Conservation (phyloP, 2,888 invertebrate genomes). For the Nemurella pictetii region DNA sequence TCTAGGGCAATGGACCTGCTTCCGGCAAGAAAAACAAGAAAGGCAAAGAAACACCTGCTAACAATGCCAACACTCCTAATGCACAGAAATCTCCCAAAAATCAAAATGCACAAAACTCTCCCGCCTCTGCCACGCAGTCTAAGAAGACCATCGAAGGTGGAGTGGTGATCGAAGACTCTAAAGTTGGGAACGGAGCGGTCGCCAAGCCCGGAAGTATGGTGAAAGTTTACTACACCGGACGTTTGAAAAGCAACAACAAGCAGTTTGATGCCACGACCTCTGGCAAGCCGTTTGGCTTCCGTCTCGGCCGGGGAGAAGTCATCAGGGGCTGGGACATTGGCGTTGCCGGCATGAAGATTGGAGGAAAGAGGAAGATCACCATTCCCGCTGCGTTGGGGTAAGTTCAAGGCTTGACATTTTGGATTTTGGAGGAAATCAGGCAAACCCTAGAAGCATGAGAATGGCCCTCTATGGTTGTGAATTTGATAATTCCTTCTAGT, state of each 20-base stretch:
- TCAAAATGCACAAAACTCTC: conserved; percentile 44
- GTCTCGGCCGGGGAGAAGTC: conserved; percentile 81
- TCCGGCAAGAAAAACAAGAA: background rate
- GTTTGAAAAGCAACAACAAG: conserved; percentile 79
- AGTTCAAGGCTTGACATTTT: conserved; percentile 54
- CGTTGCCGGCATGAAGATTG: conserved; percentile 89
- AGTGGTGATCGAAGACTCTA: conserved; percentile 76
- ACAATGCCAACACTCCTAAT: background rate
- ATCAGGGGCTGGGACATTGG: conserved; percentile 92
- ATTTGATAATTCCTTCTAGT: no score
- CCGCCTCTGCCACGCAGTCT: conserved; percentile 44
- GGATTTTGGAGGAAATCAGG: no score
- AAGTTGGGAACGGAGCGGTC: conserved; percentile 74
- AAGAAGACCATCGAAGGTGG: conserved; percentile 73
- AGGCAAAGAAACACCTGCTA: background rate
- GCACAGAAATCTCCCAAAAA: conserved; percentile 42
- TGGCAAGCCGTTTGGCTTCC: conserved; percentile 85
- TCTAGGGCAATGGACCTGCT: background rate
- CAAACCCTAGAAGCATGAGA: no score
- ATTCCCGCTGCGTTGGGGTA: conserved; percentile 87
- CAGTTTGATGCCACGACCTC: conserved; percentile 77
- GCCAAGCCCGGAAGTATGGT: conserved; percentile 75
- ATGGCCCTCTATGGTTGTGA: no score
- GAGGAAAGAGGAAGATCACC: conserved; percentile 83
- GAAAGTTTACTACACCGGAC: conserved; percentile 83